Conservation (phyloP, 2,888 invertebrate genomes). For the Dilophus febrilis region DNA sequence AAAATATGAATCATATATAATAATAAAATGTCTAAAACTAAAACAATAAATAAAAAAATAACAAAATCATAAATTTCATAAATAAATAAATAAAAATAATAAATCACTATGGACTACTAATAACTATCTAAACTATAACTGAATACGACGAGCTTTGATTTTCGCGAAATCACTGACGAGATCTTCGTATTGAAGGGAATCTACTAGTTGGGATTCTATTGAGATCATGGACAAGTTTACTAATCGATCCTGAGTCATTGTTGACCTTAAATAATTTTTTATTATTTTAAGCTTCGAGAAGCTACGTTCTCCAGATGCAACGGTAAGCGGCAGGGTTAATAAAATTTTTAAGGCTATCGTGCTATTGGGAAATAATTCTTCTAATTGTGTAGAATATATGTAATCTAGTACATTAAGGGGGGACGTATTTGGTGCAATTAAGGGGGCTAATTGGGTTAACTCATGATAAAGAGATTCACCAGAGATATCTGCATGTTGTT, state of each 20-base stretch:
- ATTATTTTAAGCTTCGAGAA: constrained; percentile 7
- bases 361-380: constrained; percentile 3
- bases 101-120: no score
- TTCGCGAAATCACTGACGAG: no score
- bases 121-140: no score
- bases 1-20: no score
- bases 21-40: no score
- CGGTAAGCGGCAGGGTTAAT: constrained; percentile 5
- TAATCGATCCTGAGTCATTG: constrained; percentile 1
- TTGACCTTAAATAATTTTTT: constrained; percentile 2
- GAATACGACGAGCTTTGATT: no score
- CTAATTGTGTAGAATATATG: constrained; percentile 3
- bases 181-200: no score
- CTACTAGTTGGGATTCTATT: not conserved
- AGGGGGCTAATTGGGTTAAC: constrained; percentile 2
- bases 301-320: constrained; percentile 6
- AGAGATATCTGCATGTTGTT: constrained; percentile 3
- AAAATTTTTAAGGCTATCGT: constrained; percentile 5
- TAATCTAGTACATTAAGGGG: constrained; percentile 1
- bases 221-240: not conserved
- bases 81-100: no score
- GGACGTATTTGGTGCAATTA: not conserved
- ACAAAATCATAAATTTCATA: no score
- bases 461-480: constrained; percentile 5
- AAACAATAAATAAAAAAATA: no score